Percentiles rank a stretch among this genome's conserved stretches.
Evolutionary conservation across 2,113 vertebrate genomes (phyloP).

Genomic region (Lepus europaeus): DNA sequence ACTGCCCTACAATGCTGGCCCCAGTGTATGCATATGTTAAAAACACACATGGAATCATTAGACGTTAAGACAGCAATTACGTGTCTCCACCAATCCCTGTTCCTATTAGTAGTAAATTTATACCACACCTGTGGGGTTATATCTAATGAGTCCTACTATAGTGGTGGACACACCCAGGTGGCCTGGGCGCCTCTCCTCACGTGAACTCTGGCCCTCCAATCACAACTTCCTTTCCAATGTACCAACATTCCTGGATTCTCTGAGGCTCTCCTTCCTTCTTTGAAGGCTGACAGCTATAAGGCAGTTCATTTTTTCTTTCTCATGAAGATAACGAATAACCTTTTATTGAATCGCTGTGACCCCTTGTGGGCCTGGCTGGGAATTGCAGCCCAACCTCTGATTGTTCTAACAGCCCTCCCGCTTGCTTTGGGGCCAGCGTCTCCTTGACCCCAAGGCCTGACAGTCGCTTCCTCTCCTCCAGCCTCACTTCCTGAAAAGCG

Average conservation of each 20-base stretch:
- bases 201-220: too few relatives aligned
- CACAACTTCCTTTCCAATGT: not conserved
- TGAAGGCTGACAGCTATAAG: not conserved
- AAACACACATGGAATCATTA: not conserved
- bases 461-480: not conserved
- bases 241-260: not conserved
- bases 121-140: not conserved
- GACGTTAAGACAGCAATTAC: not conserved
- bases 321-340: not conserved
- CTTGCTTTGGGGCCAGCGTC: not conserved
- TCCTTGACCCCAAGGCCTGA: not conserved
- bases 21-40: not conserved
- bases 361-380: conserved; percentile 9
- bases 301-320: not conserved
- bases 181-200: not conserved
- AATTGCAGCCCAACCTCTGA: not conserved
- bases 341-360: conserved; percentile 29
- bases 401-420: not conserved
- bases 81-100: not conserved
- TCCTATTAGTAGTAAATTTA: not conserved
- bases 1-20: too few relatives aligned
- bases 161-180: too few relatives aligned
- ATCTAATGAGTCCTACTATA: not conserved
- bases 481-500: not conserved
- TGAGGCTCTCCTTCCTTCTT: not conserved